Percentiles rank a stretch among this genome's conserved stretches.
Evolutionary conservation across 2,888 invertebrate species (phyloP).

Genomic region (Epirrhoe alternata): DNA sequence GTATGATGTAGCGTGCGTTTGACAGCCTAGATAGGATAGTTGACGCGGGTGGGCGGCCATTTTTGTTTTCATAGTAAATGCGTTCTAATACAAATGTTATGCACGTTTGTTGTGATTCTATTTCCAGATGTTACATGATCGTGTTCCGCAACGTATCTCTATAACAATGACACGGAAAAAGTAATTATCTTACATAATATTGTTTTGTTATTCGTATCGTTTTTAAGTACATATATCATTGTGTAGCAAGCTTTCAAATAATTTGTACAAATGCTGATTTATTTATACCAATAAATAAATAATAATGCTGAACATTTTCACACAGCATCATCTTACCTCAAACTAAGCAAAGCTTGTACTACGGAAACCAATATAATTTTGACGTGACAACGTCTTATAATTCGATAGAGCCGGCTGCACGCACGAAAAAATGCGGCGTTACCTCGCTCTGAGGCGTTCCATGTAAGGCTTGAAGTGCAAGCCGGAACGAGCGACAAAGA

Average conservation of each 20-base stretch:
- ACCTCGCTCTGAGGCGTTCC: too few relatives aligned
- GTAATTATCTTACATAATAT: not conserved
- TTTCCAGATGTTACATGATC: not conserved
- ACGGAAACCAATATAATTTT: too few relatives aligned
- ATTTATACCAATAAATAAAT: too few relatives aligned
- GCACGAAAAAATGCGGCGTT: too few relatives aligned
- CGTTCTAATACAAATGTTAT: slow-evolving; percentile 18
- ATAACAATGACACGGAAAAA: not conserved
- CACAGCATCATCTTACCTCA: too few relatives aligned
- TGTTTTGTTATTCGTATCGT: not conserved
- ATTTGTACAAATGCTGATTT: not conserved
- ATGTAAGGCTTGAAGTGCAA: too few relatives aligned
- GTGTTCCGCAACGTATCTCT: not conserved
- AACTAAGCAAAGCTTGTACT: too few relatives aligned
- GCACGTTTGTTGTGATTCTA: slow-evolving; percentile 4
- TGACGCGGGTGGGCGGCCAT: slow-evolving; percentile 8
- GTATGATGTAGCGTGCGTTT: slow-evolving; percentile 8
- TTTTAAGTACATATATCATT: not conserved
- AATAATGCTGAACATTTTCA: too few relatives aligned
- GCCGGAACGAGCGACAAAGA: too few relatives aligned
- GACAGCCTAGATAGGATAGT: slow-evolving; percentile 9
- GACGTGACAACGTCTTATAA: too few relatives aligned
- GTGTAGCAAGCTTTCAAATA: not conserved
- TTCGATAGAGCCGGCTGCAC: too few relatives aligned
- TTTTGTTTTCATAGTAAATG: slow-evolving; percentile 8